phyloP scores from a whole-genome alignment of 2,797 vertebrate species.

The Strix occidentalis region DNA sequence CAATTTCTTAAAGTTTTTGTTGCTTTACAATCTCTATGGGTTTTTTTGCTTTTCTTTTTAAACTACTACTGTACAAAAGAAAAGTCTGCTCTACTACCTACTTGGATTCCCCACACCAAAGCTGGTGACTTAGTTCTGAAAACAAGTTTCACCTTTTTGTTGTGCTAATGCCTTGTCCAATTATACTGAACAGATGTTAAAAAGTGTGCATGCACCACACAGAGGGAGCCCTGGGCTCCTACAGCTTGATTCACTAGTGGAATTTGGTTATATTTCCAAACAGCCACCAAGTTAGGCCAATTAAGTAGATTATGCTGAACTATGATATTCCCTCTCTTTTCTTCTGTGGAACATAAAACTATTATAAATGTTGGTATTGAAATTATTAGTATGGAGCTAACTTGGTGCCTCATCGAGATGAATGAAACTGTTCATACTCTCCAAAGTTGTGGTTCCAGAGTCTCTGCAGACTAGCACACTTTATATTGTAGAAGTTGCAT shows the following conservation, averaged over 20 bases:
- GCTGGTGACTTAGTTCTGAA: background rate
- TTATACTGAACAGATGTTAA: background rate
- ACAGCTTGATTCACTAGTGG: background rate
- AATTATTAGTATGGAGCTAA: background rate
- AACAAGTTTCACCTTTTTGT: background rate
- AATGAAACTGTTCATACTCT: background rate
- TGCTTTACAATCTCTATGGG: background rate
- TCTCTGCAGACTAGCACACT: background rate
- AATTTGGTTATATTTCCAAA: background rate
- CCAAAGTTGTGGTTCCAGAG: background rate
- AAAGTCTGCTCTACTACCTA: background rate
- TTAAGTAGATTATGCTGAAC: background rate
- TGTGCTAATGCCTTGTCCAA: background rate
- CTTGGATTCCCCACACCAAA: background rate
- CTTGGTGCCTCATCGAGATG: background rate
- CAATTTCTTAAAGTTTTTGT: background rate
- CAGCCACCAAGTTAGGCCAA: background rate
- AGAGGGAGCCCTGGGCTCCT: background rate
- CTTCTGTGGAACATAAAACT: background rate
- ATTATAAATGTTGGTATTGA: background rate
- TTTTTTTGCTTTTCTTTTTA: background rate
- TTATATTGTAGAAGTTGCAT: background rate
- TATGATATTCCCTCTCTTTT: background rate
- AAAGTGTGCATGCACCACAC: background rate
- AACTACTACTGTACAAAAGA: background rate